These are phyloP conservation scores for Calameuta filiformis DNA, from an alignment of 2,888 invertebrate genomes.

Conservation along the genomic window DNA sequence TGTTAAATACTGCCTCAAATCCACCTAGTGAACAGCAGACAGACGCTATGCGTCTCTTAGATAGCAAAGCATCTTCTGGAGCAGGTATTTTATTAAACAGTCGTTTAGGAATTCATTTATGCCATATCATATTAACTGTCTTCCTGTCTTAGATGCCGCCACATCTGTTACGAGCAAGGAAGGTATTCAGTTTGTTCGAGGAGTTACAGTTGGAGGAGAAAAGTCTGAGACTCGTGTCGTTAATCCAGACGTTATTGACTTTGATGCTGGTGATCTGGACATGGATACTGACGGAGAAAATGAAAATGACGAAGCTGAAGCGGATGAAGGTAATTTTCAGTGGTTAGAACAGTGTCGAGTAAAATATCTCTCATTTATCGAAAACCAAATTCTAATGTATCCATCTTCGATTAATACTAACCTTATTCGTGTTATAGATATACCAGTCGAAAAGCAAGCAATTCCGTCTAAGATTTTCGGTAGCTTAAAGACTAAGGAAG, in stretches of 20 bases:
- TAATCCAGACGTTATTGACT: conserved; percentile 90
- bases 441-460: conserved; percentile 84
- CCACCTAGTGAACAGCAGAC: conserved; percentile 77
- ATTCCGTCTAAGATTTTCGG: conserved; percentile 95
- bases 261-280: conserved; percentile 74
- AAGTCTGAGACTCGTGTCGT: conserved; percentile 74
- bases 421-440: conserved; percentile 61
- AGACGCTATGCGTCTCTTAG: conserved; percentile 90
- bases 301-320: conserved; percentile 53
- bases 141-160: conserved; percentile 24
- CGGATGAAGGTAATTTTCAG: conserved; percentile 58
- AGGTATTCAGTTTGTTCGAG: conserved; percentile 88
- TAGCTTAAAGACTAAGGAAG: conserved; percentile 69
- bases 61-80: conserved; percentile 77
- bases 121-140: neutral
- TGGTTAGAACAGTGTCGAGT: neutral
- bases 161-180: conserved; percentile 40
- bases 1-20: conserved; percentile 82
- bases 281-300: conserved; percentile 62
- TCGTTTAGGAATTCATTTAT: neutral
- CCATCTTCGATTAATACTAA: neutral
- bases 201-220: conserved; percentile 83
- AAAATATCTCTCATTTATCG: neutral
- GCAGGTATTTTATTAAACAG: neutral
- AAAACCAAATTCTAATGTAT: neutral